These are phyloP conservation scores for Dexiosoma caninum DNA, from an alignment of 2,888 invertebrate genomes.

Conservation along the genomic window DNA sequence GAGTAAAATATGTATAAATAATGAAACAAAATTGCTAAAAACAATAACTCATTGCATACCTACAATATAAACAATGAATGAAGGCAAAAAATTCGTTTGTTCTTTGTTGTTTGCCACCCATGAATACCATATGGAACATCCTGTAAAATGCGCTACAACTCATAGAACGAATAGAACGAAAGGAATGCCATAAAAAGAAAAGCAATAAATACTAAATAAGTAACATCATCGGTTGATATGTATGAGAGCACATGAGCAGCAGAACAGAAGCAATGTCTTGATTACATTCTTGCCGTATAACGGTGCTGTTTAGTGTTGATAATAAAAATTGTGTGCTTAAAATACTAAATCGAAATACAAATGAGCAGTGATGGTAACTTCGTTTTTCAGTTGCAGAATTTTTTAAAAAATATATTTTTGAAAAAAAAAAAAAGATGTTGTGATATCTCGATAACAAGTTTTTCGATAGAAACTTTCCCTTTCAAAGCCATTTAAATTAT, in stretches of 20 bases:
- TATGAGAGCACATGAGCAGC: not conserved
- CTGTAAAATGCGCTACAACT: not conserved
- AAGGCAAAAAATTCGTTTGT: not conserved
- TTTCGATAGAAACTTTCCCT: too few relatives aligned
- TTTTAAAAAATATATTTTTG: too few relatives aligned
- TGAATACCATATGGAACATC: conserved; percentile 14
- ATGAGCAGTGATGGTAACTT: too few relatives aligned
- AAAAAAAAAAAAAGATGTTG: too few relatives aligned
- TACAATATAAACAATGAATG: not conserved
- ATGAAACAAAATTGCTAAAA: not conserved
- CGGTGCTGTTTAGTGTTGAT: conserved; percentile 20
- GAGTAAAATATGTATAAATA: not conserved
- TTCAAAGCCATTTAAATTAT: too few relatives aligned
- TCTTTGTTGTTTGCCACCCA: conserved; percentile 2
- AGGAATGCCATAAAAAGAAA: not conserved
- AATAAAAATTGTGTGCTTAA: conserved; percentile 39
- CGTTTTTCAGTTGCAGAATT: too few relatives aligned
- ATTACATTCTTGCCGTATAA: conserved; percentile 45
- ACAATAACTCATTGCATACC: conserved; percentile 1
- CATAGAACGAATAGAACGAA: conserved; percentile 14
- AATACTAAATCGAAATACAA: conserved; percentile 39
- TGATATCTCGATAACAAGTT: too few relatives aligned
- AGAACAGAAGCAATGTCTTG: conserved; percentile 43
- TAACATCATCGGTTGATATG: not conserved
- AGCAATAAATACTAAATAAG: conserved; percentile 10